Base-by-base conservation (phyloP, 2,797 vertebrate species). In the Chrosomus eos region DNA sequence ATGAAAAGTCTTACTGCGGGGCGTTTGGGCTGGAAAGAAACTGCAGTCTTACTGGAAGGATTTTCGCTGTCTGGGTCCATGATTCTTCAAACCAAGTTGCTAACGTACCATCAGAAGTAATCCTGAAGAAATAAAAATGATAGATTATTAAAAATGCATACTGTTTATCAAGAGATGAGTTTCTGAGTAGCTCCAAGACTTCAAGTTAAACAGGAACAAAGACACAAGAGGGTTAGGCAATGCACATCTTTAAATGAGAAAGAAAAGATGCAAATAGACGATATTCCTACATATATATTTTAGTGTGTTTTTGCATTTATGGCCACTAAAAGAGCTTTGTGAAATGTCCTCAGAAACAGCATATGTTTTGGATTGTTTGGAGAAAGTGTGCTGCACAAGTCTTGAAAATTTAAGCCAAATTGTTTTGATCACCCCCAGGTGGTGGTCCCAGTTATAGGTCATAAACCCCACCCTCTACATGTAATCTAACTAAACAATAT, bases 1-100 rank as follows among this genome's bases (percentile, higher is more conserved):
- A 62, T 43, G 2, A 26, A 40, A 72, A 60, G 23, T 84, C 81
- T 87, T 78, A 89, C 88, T 64, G 45, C 51, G 4, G 86, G 84
- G 67, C 7, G 38, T 28, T 45, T 77, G 26, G 64, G 26, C 66
- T 77, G 80, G 10, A 75, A 48, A 36, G 38, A 5, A 21, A 45
- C 10, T 2, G 19, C 7, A 48, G 23, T 18, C 55, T 78, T 77
- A 77, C 71, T 53, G 70, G 71, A 71, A 67, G 33, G 11, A n/a
- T 45, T 62, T 19, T 9, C 7, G 3, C 58, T 40, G 6, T 16
- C 21, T 40, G 10, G 6, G 31, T 48, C 64, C 88, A 89, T 86
- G 62, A 18, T 87, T 81, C 55, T 58, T 21, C 11, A 2, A 31
- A 64, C 14, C 1, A 1, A 67, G 36, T 18, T 48, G 23, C 23